Percentiles rank a stretch among this genome's conserved stretches.
phyloP scores from a whole-genome alignment of 2,888 invertebrate genomes.

The Mythimna loreyi region DNA sequence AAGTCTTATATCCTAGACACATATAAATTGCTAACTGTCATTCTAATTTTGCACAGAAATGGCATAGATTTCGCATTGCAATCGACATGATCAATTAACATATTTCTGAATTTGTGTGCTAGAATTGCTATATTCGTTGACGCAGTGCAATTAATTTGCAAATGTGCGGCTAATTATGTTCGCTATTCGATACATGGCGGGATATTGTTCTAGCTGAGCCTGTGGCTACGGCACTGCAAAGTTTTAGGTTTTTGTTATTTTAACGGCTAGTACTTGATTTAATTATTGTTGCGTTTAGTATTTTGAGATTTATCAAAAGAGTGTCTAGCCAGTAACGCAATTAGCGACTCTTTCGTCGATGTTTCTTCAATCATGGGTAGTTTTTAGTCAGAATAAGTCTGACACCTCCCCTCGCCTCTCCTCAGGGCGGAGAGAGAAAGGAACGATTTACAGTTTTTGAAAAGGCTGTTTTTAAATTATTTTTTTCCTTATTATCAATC shows the following conservation, averaged over 20 bases:
- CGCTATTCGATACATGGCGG: not conserved
- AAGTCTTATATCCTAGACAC: not conserved
- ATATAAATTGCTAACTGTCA: not conserved
- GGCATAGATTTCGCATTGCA: slow-evolving; percentile 7
- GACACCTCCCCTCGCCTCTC: no score
- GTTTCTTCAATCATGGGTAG: no score
- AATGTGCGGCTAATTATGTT: slow-evolving; percentile 38
- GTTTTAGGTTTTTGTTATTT: not conserved
- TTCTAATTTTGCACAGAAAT: slow-evolving; percentile 17
- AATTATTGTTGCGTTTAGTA: no score
- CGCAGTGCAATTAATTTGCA: slow-evolving; percentile 44
- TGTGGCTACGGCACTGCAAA: not conserved
- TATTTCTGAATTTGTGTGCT: slow-evolving; percentile 34
- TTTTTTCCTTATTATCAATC: no score
- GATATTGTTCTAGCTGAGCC: not conserved
- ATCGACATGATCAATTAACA: slow-evolving; percentile 39
- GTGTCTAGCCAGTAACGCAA: no score
- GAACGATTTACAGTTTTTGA: no score
- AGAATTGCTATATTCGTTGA: slow-evolving; percentile 41
- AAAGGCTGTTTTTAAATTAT: no score
- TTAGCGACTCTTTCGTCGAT: no score
- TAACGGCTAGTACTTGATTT: no score
- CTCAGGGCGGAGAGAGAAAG: no score
- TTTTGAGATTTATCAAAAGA: no score
- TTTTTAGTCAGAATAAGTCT: no score